Base-by-base conservation (phyloP, 2,888 invertebrate genomes). In the Syrista parreyssii region DNA sequence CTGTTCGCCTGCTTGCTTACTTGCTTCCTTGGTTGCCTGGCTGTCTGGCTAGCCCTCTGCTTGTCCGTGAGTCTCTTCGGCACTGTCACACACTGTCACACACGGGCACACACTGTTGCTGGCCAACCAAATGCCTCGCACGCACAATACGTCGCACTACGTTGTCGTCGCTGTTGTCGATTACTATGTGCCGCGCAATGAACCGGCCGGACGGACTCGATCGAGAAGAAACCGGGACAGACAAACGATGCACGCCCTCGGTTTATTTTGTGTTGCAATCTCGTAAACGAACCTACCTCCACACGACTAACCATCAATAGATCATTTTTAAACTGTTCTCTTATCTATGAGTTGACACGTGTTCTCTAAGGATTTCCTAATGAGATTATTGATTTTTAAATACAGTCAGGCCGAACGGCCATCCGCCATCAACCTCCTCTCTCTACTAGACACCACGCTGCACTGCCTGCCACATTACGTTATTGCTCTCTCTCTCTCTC, bases 351-450 rank as follows among this genome's bases (percentile, higher is more conserved):
- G 23, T 9, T 23, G 55, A 55, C 55, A 55, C 23, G 23, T 23
- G 55, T 55, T 55, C 71, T 68, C 76, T 71, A 75, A 79, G 76
- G 78, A 82, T 85, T 84, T 81, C 75, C 55, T 85, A 82, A 85
- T 82, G 78, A 81, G 78, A 81, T 81, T 81, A 85, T 83, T 80
- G 82, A 83, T 85, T 84, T 82, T 80, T 83, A 80, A 55, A 23
- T 55, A 55, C 40, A 55, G 55, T 55, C 23, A 55, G 55, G 23
- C 9, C 55, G 69, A 73, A 55, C 76, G 33, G 36, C 74, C 31
- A 55, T 72, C 78, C 76, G 75, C 35, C 68, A 69, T 33, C 75
- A 68, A n/a, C 68, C 75, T 32, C 35, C 74, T 35, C 74, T 36
- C 35, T 33, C 74, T 23, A 12, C 74, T 33, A 71, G 71, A 71